Evolutionary conservation across 1,140 invertebrate species (phyloP).

Genomic region (Helicoverpa armigera): DNA sequence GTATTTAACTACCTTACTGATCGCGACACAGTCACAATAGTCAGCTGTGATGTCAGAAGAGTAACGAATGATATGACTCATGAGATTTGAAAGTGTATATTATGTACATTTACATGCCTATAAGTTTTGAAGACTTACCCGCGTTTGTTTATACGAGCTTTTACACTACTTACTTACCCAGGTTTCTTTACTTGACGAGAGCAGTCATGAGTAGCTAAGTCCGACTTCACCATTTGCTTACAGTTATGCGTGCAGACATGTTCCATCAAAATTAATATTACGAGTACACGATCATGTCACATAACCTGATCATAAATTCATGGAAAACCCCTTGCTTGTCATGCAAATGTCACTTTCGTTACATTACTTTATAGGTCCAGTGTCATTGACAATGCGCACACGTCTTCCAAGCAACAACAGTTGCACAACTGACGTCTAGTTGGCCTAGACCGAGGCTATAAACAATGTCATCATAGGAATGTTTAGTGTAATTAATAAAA

Average conservation of each 20-base stretch:
- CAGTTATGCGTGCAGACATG: not conserved
- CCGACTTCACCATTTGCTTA: not conserved
- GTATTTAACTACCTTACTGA: too few species aligned
- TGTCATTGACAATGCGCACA: constrained; percentile 41
- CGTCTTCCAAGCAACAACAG: constrained; percentile 18
- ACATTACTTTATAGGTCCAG: constrained; percentile 37
- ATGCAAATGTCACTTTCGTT: constrained; percentile 48
- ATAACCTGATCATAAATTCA: constrained; percentile 40
- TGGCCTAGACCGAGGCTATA: constrained; percentile 36
- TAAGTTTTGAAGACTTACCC: too few species aligned
- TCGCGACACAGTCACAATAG: too few species aligned
- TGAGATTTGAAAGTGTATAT: too few species aligned
- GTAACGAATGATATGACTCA: too few species aligned
- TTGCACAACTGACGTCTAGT: constrained; percentile 40
- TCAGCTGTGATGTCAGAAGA: too few species aligned
- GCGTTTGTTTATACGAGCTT: too few species aligned
- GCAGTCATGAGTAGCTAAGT: too few species aligned
- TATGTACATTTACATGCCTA: too few species aligned
- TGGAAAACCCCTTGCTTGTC: constrained; percentile 42
- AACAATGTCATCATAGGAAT: constrained; percentile 19
- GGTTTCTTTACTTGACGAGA: too few species aligned
- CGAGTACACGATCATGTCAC: not conserved
- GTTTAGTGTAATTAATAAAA: constrained; percentile 9
- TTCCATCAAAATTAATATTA: constrained; percentile 19
- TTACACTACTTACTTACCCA: too few species aligned